Evolutionary conservation across 2,888 invertebrate genomes (phyloP).

Genomic region (Neoascia interrupta): DNA sequence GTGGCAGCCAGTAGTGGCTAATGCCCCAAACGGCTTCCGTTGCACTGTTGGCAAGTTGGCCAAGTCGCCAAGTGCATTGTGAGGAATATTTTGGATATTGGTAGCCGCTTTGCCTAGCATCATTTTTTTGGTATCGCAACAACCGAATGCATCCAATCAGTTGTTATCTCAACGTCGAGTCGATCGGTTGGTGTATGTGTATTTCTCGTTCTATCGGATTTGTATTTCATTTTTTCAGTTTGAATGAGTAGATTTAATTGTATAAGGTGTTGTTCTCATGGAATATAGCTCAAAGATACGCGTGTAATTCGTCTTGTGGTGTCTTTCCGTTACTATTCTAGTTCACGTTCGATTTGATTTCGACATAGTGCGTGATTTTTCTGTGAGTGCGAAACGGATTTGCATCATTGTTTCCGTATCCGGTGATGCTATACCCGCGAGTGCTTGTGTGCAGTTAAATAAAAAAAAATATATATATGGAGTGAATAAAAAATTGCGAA

Average conservation of each 20-base stretch:
- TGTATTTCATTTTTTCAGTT: conserved; percentile 20
- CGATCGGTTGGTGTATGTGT: conserved; percentile 58
- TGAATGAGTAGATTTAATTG: conserved; percentile 45
- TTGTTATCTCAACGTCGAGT: conserved; percentile 72
- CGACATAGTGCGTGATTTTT: too few relatives aligned
- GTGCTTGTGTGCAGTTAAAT: conserved; percentile 29
- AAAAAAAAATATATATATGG: conserved; percentile 1
- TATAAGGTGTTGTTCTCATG: conserved; percentile 37
- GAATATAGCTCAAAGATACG: too few relatives aligned
- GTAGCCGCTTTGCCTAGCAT: conserved; percentile 52
- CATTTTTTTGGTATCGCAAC: conserved; percentile 66
- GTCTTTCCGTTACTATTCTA: neutral
- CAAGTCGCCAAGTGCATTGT: conserved; percentile 51
- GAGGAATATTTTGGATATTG: conserved; percentile 26
- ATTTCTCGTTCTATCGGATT: conserved; percentile 17
- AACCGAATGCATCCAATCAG: conserved; percentile 69
- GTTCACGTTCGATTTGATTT: conserved; percentile 10
- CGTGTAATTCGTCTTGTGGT: conserved; percentile 28
- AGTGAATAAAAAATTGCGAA: conserved; percentile 30
- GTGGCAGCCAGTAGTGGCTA: neutral
- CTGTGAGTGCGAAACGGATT: conserved; percentile 60
- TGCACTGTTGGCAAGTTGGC: too few relatives aligned
- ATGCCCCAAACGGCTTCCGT: too few relatives aligned
- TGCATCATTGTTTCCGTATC: conserved; percentile 39
- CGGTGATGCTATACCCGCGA: conserved; percentile 35